phyloP scores from a whole-genome alignment of 2,888 invertebrate genomes.

The Drosophila merina region DNA sequence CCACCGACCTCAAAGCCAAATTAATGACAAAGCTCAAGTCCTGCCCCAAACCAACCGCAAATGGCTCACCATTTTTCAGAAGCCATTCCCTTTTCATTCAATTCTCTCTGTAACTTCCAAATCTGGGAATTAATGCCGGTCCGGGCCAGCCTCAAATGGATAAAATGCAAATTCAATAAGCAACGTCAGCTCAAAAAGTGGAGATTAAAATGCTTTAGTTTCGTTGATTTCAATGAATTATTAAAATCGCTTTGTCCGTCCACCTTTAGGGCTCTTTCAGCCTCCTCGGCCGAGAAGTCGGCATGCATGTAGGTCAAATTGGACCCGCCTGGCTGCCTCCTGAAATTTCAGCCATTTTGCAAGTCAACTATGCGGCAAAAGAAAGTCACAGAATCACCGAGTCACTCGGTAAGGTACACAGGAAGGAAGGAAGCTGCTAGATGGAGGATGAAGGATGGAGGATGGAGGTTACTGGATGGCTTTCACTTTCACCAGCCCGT shows the following conservation, averaged over 20 bases:
- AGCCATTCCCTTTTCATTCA: slow-evolving; percentile 10
- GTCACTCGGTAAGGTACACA: slow-evolving; percentile 6
- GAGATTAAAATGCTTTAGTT: slow-evolving; percentile 32
- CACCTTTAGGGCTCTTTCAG: slow-evolving; percentile 9
- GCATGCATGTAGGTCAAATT: slow-evolving; percentile 69
- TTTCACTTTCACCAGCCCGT: slow-evolving; percentile 53
- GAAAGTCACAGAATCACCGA: slow-evolving; percentile 25
- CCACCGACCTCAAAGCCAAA: slow-evolving; percentile 58
- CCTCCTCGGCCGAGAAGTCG: slow-evolving; percentile 1
- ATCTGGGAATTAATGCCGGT: slow-evolving; percentile 60
- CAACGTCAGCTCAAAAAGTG: slow-evolving; percentile 6
- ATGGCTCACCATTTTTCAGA: slow-evolving; percentile 55
- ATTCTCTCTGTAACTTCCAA: slow-evolving; percentile 26
- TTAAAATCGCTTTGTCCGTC: slow-evolving; percentile 55
- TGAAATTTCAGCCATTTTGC: slow-evolving; percentile 70
- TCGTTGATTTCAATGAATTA: slow-evolving; percentile 58
- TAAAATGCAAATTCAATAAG: slow-evolving; percentile 67
- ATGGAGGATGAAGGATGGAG: slow-evolving; percentile 44
- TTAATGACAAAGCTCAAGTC: slow-evolving; percentile 67
- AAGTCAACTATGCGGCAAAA: slow-evolving; percentile 65
- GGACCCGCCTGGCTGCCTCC: slow-evolving; percentile 58
- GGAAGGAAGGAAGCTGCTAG: slow-evolving; percentile 23
- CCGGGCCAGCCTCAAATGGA: slow-evolving; percentile 25
- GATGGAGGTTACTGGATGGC: slow-evolving; percentile 30
- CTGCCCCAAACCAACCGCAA: slow-evolving; percentile 20